Evolutionary conservation across 2,113 vertebrate genomes (phyloP), one percentile per base, ranked within the genome.

Genomic region (Hystrix brachyura): DNA sequence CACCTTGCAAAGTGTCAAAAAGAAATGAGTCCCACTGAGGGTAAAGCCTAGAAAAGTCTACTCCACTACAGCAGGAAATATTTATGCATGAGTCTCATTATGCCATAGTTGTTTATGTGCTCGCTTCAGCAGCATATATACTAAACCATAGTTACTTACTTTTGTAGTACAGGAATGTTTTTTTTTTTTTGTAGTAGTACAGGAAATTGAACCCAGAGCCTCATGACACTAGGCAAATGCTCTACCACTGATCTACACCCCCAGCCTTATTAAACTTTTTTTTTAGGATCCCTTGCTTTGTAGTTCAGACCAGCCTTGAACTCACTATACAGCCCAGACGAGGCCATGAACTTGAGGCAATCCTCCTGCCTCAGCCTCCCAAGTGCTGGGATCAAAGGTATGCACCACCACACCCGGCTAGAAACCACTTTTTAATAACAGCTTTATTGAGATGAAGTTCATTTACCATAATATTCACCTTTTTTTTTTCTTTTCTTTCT

Each of bases 1-100:
- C 97, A 55, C 98, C 99, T 99, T 99, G 96, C 0, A 0, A 74
- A 82, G 62, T 74, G 43, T 55, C 82, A 87, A 57, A 92, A 81
- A 86, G 25, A 67, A 2, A 67, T 51, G 14, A 59, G 62, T 78
- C 90, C 64, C 23, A 29, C 25, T 2, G 5, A 81, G 8, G 25
- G 48, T 1, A 10, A 46, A 38, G 60, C 43, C 27, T 21, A 0
- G 5, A 62, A 38, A 46, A 23, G 8, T 48, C 55, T 46, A 3
- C 12, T 90, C 81, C 48, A 64, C 4, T 4, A 81, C 27, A 86
- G 78, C 53, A 59, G 59, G 51, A 34, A 60, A 55, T 1, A 15
- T 21, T 62, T 46, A 38, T 0, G 5, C 0, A 6, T 1, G 29
- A 29, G 53, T 84, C 53, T 12, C 43, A 25, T 46, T 55, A 89